Evolutionary conservation across 2,888 invertebrate genomes (phyloP), one percentile per base, ranked within the genome.

Genomic region (Mesoligia furuncula): DNA sequence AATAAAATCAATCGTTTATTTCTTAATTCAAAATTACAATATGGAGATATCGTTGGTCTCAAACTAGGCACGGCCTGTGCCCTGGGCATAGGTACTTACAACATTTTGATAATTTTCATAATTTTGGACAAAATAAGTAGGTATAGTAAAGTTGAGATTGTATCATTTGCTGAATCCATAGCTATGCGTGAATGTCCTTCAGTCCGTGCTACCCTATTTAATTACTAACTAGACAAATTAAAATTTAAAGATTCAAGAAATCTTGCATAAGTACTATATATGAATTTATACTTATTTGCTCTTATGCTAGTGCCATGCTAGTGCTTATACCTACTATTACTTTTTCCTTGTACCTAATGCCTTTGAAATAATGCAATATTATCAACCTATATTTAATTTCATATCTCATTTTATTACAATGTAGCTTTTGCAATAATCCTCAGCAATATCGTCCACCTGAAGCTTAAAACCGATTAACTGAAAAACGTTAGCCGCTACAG

Each of bases 401-500:
- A 42, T 11, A 27, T 27, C 20, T 45, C 11, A 27, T 45, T 20
- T 27, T 20, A 27, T 45, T 27, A 45, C 20, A 31, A 59, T 27
- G 15, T 27, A 15, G 59, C 27, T 15, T 59, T 27, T 6, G 27
- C 15, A 36, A 24, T 36, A 69, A 36, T 74, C 8, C 15, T 39
- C 15, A 62, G 9, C 15, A 70, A 70, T n/a, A 62, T 68, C 39
- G 17, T 61, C 24, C 45, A 76, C 65, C 42, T 73, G 42, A 65
- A 61, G 51, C 57, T 74, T 51, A 64, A 79, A 79, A 27, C 57
- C 39, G 66, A 70, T 72, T 80, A 72, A 69, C 61, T 80, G 54
- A 68, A 85, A 84, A 81, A 74, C 54, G 42, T 75, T 61, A 73
- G n/a, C 57, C 13, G 54, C 24, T 65, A 27, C 57, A 65, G 65